Evolutionary conservation across 2,888 invertebrate genomes (phyloP).

Genomic region (Drosophila kanekoi): DNA sequence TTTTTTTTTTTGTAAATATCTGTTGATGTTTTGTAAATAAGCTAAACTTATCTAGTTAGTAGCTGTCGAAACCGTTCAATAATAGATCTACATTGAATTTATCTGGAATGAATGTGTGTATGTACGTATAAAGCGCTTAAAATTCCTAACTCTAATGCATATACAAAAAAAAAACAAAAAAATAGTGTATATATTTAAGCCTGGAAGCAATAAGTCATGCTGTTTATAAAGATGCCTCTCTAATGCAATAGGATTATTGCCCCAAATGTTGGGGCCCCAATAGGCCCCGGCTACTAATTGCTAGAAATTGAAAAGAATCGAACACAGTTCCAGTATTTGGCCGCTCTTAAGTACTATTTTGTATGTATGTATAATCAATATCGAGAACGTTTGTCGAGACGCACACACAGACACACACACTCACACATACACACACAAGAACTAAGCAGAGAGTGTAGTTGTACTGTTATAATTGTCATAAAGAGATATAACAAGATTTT

Average conservation of each 20-base stretch:
- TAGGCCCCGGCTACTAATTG: not conserved
- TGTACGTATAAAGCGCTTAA: constrained; percentile 24
- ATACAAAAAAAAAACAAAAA: not conserved
- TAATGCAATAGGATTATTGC: not conserved
- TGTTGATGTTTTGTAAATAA: constrained; percentile 39
- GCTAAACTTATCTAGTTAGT: constrained; percentile 44
- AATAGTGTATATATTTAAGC: constrained; percentile 1
- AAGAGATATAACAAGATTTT: not conserved
- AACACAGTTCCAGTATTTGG: not conserved
- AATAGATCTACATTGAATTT: constrained; percentile 17
- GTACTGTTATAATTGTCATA: not conserved
- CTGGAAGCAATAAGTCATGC: constrained; percentile 32
- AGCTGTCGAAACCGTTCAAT: constrained; percentile 18
- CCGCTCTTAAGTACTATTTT: not conserved
- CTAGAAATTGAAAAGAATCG: not conserved
- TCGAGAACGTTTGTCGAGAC: not conserved
- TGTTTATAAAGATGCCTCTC: constrained; percentile 1
- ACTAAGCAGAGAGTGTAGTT: not conserved
- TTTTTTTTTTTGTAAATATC: constrained; percentile 22
- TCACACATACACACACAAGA: not conserved
- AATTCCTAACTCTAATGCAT: constrained; percentile 11
- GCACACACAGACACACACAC: not conserved
- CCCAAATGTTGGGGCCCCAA: not conserved
- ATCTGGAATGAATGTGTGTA: constrained; percentile 13
- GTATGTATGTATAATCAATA: not conserved